Percentiles rank a stretch among this genome's conserved stretches.
Conservation (phyloP, 2,113 vertebrate species). For the Pleuronectes platessa region DNA sequence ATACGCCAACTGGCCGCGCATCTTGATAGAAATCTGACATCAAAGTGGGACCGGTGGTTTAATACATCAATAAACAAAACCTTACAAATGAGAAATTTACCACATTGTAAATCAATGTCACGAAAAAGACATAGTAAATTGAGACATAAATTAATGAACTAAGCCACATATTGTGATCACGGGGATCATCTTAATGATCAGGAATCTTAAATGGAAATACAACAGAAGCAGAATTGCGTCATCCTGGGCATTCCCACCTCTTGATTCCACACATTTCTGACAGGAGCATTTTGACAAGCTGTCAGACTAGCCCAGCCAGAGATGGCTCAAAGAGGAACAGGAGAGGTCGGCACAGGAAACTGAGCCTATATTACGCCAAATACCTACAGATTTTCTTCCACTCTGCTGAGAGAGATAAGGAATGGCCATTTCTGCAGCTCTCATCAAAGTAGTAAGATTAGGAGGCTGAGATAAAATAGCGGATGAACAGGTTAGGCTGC, state of each 20-base stretch:
- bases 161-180: neutral
- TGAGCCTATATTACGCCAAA: conserved; percentile 48
- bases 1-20: neutral
- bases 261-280: conserved; percentile 51
- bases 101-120: neutral
- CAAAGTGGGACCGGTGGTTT: conserved; percentile 1
- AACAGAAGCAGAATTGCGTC: conserved; percentile 32
- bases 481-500: conserved; percentile 50
- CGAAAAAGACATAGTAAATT: neutral
- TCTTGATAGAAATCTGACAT: conserved; percentile 2
- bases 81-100: neutral
- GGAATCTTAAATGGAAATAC: neutral
- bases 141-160: conserved; percentile 5
- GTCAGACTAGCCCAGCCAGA: conserved; percentile 54
- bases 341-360: conserved; percentile 50
- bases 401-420: conserved; percentile 11
- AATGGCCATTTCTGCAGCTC: neutral
- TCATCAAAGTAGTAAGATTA: neutral
- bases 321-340: conserved; percentile 47
- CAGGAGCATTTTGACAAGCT: conserved; percentile 65
- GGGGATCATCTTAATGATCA: neutral
- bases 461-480: conserved; percentile 19
- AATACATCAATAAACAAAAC: conserved; percentile 6
- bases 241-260: conserved; percentile 28
- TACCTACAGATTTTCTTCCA: conserved; percentile 35